Percentiles rank a stretch among this genome's conserved stretches.
Conservation (phyloP, 2,888 invertebrate genomes). For the Hyles lineata region DNA sequence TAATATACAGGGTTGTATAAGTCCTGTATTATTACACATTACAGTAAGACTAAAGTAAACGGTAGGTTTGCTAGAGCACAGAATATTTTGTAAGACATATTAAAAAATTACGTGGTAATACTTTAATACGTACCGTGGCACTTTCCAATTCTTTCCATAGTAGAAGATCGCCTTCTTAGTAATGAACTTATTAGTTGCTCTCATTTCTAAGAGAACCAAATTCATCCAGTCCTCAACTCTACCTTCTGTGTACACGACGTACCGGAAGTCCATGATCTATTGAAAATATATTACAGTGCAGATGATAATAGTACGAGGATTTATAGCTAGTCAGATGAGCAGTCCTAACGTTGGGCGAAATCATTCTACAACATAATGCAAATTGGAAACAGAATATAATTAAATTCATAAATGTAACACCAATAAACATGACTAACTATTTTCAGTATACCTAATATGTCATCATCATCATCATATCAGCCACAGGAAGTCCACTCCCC, state of each 20-base stretch:
- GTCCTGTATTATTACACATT: no score
- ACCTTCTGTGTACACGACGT: constrained; percentile 89
- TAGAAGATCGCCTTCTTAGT: constrained; percentile 95
- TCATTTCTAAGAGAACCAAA: constrained; percentile 92
- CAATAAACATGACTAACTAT: no score
- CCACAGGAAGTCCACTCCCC: no score
- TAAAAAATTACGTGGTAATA: not conserved
- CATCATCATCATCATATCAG: no score
- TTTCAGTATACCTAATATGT: no score
- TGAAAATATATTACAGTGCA: no score
- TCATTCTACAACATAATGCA: no score
- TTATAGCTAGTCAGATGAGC: no score
- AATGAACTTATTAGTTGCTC: constrained; percentile 91
- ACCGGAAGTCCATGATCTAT: constrained; percentile 90
- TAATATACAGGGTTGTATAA: no score
- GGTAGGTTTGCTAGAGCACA: not conserved
- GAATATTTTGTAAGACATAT: not conserved
- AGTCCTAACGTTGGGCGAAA: no score
- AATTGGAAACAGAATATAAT: no score
- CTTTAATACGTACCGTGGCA: constrained; percentile 78
- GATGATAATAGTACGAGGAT: not conserved
- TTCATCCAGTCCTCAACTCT: constrained; percentile 98
- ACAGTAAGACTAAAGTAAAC: not conserved
- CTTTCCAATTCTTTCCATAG: constrained; percentile 90
- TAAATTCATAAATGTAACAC: no score